Evolutionary conservation across 2,888 invertebrate genomes (phyloP), one percentile per base, ranked within the genome.

Genomic region (Sarcophaga variegata): DNA sequence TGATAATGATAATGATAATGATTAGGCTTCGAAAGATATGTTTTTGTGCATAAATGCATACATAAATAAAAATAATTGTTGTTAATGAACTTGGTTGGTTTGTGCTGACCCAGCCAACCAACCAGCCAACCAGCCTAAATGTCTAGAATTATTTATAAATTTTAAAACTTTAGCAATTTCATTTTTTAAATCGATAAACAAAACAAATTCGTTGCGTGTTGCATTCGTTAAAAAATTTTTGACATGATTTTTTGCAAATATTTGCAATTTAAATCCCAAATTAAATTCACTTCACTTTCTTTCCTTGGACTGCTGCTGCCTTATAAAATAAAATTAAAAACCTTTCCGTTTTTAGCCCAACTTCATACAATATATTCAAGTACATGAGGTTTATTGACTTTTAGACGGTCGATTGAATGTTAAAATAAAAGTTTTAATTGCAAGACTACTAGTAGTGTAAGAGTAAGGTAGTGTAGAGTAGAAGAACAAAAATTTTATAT

Each of bases 71-170:
- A 62, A 14, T 17, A 79, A 22, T n/a, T 47, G 22, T 85, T 77
- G 81, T 74, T 85, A 81, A 85, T 85, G 85, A 85, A 85, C 85
- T 85, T 81, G n/a, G 60, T 20, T 49, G 25, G 71, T 70, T 84
- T 12, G 60, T 67, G 11, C 17, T 49, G 17, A 37, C 37, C 37
- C 37, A 37, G 37, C 37, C 37, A 37, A 5, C 27, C 27, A 27
- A 5, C 27, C 27, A 27, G 5, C 37, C 37, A 12, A 1, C 54
- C 14, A 54, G 86, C 81, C 78, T 87, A 81, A 25, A 66, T 78
- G 54, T 54, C 12, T 17, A 69, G 25, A 71, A 45, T 59, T 11
- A 54, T n/a, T 67, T 54, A 54, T 54, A 45, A 37, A 37, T 37
- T 49, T 81, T 12, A 72, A 63, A 75, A 14, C 6, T 81, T 79